Percentiles rank a stretch among this genome's conserved stretches.
Evolutionary conservation across 2,888 invertebrate species (phyloP).

Genomic region (Cantharis nigra): DNA sequence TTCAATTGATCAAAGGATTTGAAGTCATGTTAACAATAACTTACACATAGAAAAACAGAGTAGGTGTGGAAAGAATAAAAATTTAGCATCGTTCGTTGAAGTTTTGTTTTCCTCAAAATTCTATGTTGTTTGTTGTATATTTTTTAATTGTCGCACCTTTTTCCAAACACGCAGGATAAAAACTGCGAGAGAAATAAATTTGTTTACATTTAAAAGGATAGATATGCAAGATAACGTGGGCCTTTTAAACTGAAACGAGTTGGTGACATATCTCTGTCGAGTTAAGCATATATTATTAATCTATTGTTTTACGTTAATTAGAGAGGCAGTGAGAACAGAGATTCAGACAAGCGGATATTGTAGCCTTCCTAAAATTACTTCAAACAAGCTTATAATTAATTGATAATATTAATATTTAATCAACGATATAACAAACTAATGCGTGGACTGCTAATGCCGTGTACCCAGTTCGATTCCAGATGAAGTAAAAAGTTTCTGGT

Average conservation of each 20-base stretch:
- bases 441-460: background rate
- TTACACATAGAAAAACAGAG: background rate
- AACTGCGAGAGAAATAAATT: background rate
- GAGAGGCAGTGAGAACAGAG: background rate
- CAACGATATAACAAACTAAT: background rate
- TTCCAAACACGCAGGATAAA: background rate
- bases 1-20: slow-evolving; percentile 9
- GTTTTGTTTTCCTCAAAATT: background rate
- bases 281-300: background rate
- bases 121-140: background rate
- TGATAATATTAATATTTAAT: background rate
- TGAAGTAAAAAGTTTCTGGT: too few species aligned
- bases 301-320: background rate
- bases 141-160: background rate
- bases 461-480: too few species aligned
- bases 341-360: background rate
- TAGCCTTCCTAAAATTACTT: background rate
- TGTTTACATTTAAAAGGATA: background rate
- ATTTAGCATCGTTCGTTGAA: background rate
- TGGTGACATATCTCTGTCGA: background rate
- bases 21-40: background rate
- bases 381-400: background rate
- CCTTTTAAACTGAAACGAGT: background rate
- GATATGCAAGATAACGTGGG: background rate
- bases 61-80: background rate